These are phyloP conservation scores for Chaetodon auriga DNA, from an alignment of 2,113 vertebrate genomes.

Conservation along the genomic window DNA sequence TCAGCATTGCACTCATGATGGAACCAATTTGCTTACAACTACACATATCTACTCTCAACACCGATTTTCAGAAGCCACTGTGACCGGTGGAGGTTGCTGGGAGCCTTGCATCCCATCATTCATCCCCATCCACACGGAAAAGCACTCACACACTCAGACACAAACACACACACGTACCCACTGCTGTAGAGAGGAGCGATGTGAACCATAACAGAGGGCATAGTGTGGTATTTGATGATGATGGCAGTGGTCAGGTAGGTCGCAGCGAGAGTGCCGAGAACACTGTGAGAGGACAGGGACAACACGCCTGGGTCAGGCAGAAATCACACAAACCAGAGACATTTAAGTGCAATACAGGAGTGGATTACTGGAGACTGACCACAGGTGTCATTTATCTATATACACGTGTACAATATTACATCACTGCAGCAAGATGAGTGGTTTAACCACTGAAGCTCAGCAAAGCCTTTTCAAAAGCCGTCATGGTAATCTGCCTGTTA, in stretches of 20 bases:
- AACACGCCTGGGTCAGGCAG: slow-evolving; percentile 5
- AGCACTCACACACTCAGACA: slow-evolving; percentile 13
- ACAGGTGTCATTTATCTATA: slow-evolving; percentile 2
- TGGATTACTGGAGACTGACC: slow-evolving; percentile 1
- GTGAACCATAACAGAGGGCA: slow-evolving; percentile 56
- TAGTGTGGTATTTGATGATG: slow-evolving; percentile 87
- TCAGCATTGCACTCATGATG: neutral
- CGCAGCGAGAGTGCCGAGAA: slow-evolving; percentile 89
- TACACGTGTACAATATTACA: too few relatives aligned
- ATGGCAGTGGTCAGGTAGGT: slow-evolving; percentile 89
- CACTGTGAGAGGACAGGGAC: slow-evolving; percentile 74
- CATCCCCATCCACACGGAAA: neutral
- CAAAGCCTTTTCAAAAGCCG: neutral
- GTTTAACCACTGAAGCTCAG: neutral
- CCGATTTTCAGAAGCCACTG: neutral
- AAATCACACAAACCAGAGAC: neutral
- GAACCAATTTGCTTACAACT: neutral
- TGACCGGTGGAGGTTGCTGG: slow-evolving; percentile 12
- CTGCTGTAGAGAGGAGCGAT: slow-evolving; percentile 58
- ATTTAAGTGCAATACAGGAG: neutral
- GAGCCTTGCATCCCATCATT: slow-evolving; percentile 10
- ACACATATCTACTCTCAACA: neutral
- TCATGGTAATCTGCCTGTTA: neutral
- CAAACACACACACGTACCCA: slow-evolving; percentile 76
- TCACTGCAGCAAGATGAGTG: neutral